Conservation (phyloP, 1,140 invertebrate species). For the Druon quercuslanigerum region DNA sequence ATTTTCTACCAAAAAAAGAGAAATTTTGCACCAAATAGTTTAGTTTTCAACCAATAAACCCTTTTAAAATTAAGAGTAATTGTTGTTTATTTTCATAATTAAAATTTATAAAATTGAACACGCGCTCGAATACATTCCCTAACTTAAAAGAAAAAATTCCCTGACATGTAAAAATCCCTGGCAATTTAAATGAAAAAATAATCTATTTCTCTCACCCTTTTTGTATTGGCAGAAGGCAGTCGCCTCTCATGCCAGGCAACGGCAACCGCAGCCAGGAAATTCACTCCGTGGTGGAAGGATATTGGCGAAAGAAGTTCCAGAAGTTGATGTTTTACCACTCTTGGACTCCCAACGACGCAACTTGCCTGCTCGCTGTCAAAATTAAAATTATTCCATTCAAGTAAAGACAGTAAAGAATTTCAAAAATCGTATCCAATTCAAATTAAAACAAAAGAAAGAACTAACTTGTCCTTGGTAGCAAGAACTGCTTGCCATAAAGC, state of each 20-base stretch:
- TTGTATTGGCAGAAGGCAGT: constrained; percentile 70
- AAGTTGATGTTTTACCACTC: constrained; percentile 86
- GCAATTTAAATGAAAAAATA: too few relatives aligned
- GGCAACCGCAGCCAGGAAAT: constrained; percentile 90
- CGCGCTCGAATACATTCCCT: too few relatives aligned
- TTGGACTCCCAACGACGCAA: constrained; percentile 78
- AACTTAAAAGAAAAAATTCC: too few relatives aligned
- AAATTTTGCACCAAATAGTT: too few relatives aligned
- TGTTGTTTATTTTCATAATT: too few relatives aligned
- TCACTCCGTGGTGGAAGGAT: constrained; percentile 88
- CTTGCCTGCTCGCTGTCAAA: constrained; percentile 68
- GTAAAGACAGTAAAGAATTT: too few relatives aligned
- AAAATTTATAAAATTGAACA: too few relatives aligned
- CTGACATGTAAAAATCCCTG: too few relatives aligned
- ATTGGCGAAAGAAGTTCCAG: constrained; percentile 92
- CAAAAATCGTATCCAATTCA: neutral
- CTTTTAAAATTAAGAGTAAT: too few relatives aligned
- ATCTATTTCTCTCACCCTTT: constrained; percentile 69
- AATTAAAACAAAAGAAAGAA: neutral
- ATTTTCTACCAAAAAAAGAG: too few relatives aligned
- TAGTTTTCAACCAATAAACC: too few relatives aligned
- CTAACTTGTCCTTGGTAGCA: constrained; percentile 74
- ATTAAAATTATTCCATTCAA: constrained; percentile 34
- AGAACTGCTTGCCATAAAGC: constrained; percentile 87
- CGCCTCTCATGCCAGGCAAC: constrained; percentile 91